Base-by-base conservation (phyloP, 2,888 invertebrate genomes). In the Caenorhabditis zanzibari region DNA sequence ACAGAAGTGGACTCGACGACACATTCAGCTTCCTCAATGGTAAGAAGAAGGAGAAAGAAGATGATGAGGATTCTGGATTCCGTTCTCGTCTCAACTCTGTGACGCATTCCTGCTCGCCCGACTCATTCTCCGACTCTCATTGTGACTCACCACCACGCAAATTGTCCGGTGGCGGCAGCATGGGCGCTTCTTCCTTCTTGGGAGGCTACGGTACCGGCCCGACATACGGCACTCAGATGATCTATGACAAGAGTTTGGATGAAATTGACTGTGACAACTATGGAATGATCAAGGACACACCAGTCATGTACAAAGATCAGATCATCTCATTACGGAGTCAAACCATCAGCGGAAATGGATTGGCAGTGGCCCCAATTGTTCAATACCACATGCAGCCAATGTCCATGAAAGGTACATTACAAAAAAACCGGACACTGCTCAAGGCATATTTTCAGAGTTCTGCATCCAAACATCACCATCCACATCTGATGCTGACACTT, bases 21-120 rank as follows among this genome's bases (percentile, higher is more conserved):
- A 61, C 81, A 0, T 81, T 81, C 77, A 80, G 68, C 38, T 80
- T 59, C 38, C 44, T 84, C 7, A 71, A 58, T 12, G 26, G 72
- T 5, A 82, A 81, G 68, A 84, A 85, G 64, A 82, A 85, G 28
- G 84, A 85, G 26, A 86, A 87, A 44, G 89, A 89, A 22, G 89
- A 89, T 58, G 89, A 89, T 41, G 91, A 91, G 72, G 90, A 92
- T 49, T 90, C 90, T 44, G 91, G 91, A 44, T 91, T 91, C 86
- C 82, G 88, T 32, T 85, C 83, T 10, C 68, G 89, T 35, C 82
- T 88, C 56, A 89, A 88, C 75, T 87, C 88, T 0, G 86, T 88
- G 44, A 86, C 87, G 14, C 88, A 88, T 49, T 85, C 87, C 24
- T 85, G 88, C 73, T 88, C 88, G 24, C 89, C 89, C 3, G 85